Evolutionary conservation across 53 echinoderm and acorn worm species (phyloP).

Genomic region (Echinarachnius parma): DNA sequence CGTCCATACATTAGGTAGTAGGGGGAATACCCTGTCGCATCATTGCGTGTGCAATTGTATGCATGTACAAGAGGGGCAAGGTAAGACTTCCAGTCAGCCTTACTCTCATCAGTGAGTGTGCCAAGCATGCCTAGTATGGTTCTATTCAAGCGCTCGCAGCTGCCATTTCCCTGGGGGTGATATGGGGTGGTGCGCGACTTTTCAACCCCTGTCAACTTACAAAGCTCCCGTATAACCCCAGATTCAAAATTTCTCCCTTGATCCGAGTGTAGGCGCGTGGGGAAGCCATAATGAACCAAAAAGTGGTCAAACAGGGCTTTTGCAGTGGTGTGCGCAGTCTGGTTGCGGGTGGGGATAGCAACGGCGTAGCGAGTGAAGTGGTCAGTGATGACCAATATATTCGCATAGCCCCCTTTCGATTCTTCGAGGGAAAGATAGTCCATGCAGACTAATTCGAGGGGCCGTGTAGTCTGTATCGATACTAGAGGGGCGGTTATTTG

Average conservation of each 20-base stretch:
- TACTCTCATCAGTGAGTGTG: constrained; percentile 28
- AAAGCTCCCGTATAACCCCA: constrained; percentile 32
- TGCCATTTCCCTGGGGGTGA: constrained; percentile 56
- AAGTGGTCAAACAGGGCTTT: constrained; percentile 57
- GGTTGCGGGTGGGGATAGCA: constrained; percentile 56
- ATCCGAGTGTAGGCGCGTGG: constrained; percentile 54
- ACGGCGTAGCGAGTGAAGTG: constrained; percentile 60
- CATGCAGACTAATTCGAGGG: constrained; percentile 47
- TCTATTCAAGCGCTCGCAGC: constrained; percentile 54
- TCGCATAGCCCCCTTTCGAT: constrained; percentile 42
- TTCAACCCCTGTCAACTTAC: constrained; percentile 28
- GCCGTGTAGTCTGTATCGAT: constrained; percentile 7
- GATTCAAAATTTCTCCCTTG: constrained; percentile 61
- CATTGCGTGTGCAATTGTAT: constrained; percentile 49
- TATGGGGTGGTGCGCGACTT: constrained; percentile 53
- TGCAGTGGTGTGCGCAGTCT: constrained; percentile 55
- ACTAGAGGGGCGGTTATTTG: constrained; percentile 27
- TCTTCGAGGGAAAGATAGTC: constrained; percentile 31
- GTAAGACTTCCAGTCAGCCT: constrained; percentile 55
- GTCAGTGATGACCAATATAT: constrained; percentile 57
- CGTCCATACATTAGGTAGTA: constrained; percentile 64
- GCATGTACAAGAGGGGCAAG: constrained; percentile 56
- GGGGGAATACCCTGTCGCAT: constrained; percentile 50
- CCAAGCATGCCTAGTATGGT: constrained; percentile 53
- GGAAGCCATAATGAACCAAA: constrained; percentile 64